Evolutionary conservation across 2,113 vertebrate genomes (phyloP), one percentile per base, ranked within the genome.

Genomic region (Speoplatyrhinus poulsoni): DNA sequence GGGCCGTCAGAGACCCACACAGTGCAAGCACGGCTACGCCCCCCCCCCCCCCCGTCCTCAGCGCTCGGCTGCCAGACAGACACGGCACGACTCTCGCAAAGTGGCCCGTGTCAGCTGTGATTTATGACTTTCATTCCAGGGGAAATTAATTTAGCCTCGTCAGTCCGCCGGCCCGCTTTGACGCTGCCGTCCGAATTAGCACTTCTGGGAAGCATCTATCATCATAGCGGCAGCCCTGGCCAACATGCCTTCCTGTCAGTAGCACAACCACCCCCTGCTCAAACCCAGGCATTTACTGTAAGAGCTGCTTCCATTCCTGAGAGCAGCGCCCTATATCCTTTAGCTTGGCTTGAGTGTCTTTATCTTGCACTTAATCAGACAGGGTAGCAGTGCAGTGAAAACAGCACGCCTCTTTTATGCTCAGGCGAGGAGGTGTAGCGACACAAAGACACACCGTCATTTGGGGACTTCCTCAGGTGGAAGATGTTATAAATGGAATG

Each of bases 121-220:
- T 91, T 87, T 88, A 91, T 84, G 80, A 82, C 46, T 85, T 89
- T 85, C 85, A 90, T 91, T 90, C 77, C 78, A 73, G 82, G 64
- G 78, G 78, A 92, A 91, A 90, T 91, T 86, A 87, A 89, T 90
- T 90, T 88, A 80, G 81, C 76, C 67, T 84, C 83, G 79, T 88
- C 85, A 81, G 74, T 88, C 78, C 79, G 26, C 77, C 69, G 62
- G 75, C 77, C 77, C 80, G 77, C 75, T 86, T 81, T 57, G 57
- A 82, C 68, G 70, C 75, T 79, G 78, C 81, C 49, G 62, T 89
- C 82, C 82, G 79, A 82, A 82, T 87, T 87, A 87, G 81, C 82
- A 73, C 82, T 89, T 82, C 79, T 87, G 77, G 71, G 77, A 81
- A 84, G 74, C 86, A 90, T 91, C 87, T 82, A 88, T 91, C 90